Base-by-base conservation (phyloP, 2,888 invertebrate genomes). In the Erebia aethiops region DNA sequence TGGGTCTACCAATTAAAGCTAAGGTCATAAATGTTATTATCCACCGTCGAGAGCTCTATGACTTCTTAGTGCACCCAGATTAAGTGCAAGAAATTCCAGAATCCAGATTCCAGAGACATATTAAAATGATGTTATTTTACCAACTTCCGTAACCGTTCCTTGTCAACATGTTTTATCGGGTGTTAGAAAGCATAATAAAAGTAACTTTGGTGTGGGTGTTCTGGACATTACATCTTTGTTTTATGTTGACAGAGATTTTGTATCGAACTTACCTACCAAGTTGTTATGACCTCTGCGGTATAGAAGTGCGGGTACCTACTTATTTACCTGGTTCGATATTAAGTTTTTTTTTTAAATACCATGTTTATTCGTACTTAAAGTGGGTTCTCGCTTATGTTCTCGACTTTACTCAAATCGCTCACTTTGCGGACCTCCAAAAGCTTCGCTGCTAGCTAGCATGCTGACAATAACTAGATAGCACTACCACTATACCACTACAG, bases 211-310 rank as follows among this genome's bases (percentile, higher is more conserved):
- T 82, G 88, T 88, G 63, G 58, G 79, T 82, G 88, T 87, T 87
- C 83, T 78, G 67, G 74, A 78, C 80, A 80, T 81, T 80, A 81
- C 80, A 81, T 77, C 80, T 87, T 84, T 86, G 84, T 86, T 88
- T 88, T 87, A 67, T 67, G 35, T 16, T 67, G 18, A 46, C 21
- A 43, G 56, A 41, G 7, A 21, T 14, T 66, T 66, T 46, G 56
- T 46, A 56, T 21, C 16, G 11, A 18, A 52, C 49, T n/a, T 16
- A 16, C 14, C 60, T 60, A 11, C n/a, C 41, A 10, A 43, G n/a
- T 10, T 60, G 8, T 60, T 3, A 26, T 41, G 35, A 62, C 7
- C 11, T 21, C 21, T 21, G 8, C 13, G 13, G 16, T 16, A 10
- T 16, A 16, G 8, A 1, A 7, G n/a, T 51, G n/a, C 7, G 7